A percentile compares a stretch with the other conserved stretches of the same genome.
Conservation (phyloP, 2,113 vertebrate genomes). For the Mandrillus leucophaeus region DNA sequence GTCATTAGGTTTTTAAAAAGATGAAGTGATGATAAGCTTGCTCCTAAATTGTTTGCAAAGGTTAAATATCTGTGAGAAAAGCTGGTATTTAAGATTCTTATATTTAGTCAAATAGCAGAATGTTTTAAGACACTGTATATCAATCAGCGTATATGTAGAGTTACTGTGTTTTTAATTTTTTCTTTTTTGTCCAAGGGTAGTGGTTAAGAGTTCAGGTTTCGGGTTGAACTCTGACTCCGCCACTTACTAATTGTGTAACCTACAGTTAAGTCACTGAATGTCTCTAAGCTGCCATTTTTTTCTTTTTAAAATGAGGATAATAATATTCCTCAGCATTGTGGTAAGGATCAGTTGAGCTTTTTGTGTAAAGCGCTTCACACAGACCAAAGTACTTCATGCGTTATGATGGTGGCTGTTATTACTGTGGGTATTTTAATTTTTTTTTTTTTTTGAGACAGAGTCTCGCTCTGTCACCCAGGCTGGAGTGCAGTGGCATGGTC, state of each 20-base stretch:
- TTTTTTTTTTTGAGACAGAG: neutral
- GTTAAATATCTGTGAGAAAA: slow-evolving; percentile 18
- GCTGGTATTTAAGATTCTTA: neutral
- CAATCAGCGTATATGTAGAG: neutral
- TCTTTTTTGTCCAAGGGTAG: neutral
- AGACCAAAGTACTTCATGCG: neutral
- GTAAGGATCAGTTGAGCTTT: neutral
- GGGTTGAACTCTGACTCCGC: neutral
- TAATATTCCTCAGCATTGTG: neutral
- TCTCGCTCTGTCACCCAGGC: too few species aligned
- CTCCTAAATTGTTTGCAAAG: neutral
- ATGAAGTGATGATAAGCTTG: neutral
- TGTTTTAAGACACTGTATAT: neutral
- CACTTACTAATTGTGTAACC: neutral
- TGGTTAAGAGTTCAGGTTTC: slow-evolving; percentile 1
- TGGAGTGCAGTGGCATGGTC: too few species aligned
- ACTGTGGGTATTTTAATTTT: neutral
- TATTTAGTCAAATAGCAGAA: neutral
- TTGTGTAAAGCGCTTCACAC: neutral
- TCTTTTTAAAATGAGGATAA: slow-evolving; percentile 31
- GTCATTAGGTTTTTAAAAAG: slow-evolving; percentile 36
- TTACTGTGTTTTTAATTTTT: slow-evolving; percentile 18
- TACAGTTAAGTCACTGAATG: neutral
- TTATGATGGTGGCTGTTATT: neutral
- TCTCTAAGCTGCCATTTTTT: neutral